Conservation (phyloP, 2,113 vertebrate genomes). For the Anguilla rostrata region DNA sequence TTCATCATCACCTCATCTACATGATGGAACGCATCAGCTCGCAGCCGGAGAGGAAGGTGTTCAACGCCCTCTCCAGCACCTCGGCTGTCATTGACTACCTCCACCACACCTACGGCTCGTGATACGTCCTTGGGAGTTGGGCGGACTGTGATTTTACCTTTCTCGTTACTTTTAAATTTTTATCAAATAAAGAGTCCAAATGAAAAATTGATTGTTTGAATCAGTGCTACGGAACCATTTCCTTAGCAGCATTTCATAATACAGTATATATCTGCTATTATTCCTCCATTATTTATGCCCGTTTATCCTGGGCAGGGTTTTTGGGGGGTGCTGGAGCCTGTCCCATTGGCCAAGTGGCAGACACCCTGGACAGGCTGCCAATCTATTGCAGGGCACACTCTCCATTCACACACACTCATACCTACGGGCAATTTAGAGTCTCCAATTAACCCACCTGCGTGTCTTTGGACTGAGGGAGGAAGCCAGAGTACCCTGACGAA, state of each 20-base stretch:
- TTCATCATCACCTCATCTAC: constrained; percentile 96
- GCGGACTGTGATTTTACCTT: background rate
- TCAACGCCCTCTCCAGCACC: constrained; percentile 92
- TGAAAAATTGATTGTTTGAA: background rate
- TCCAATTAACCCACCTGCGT: no score
- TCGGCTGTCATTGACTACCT: constrained; percentile 92
- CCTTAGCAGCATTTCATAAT: background rate
- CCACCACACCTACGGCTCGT: constrained; percentile 74
- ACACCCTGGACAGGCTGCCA: no score
- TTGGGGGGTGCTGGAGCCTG: no score
- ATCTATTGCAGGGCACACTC: no score
- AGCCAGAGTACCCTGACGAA: no score
- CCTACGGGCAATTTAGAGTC: no score
- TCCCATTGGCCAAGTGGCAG: no score
- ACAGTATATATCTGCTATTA: background rate
- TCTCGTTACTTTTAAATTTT: background rate
- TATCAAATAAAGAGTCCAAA: background rate
- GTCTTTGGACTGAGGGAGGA: no score
- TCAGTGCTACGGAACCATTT: background rate
- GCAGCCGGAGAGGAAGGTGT: constrained; percentile 88
- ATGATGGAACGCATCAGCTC: constrained; percentile 95
- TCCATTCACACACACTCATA: no score
- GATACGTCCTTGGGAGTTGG: constrained; percentile 17
- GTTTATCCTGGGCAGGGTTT: no score
- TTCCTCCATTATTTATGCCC: no score